Evolutionary conservation across 2,797 vertebrate genomes (phyloP), one percentile per base, ranked within the genome.

Genomic region (Sebastes trivittatus): DNA sequence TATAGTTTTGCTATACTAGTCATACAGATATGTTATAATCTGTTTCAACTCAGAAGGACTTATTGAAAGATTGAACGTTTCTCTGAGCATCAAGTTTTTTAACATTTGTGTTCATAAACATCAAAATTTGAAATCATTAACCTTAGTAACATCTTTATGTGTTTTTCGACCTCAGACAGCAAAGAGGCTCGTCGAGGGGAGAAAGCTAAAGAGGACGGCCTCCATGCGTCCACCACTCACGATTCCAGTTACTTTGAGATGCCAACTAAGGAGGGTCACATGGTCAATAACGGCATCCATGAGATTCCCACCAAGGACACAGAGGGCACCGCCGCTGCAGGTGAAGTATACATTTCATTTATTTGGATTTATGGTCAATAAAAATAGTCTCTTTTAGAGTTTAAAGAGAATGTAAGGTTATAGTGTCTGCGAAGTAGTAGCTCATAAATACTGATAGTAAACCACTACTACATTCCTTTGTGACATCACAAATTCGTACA

Each of bases 261-360:
- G 84, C 98, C 97, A 79, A 97, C 97, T 83, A 99, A 98, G 94
- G 98, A 99, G 92, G 96, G 96, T 89, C 96, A 97, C 87, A 94
- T 95, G 94, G 93, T 96, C 72, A 97, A 95, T 89, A 97, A 95
- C 58, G 91, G 96, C 86, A 97, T 98, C 93, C 97, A 98, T 90
- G 98, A 99, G 95, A 96, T 99, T 85, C 97, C 98, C 84, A 98
- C 98, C 87, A 98, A 98, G 95, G 98, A 99, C 92, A 98, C 96
- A 2, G 96, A 97, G 86, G 95, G 93, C 72, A 81, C 91, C 22
- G 89, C 95, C 13, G 6, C 88, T 29, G 4, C 90, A 93, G 91
- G 94, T 92, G n/a, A 78, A 65, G 16, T 4, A 64, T 11, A 42
- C 6, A 16, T 56, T 10, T 64, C 0, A 72, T 65, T 49, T 10